These are phyloP conservation scores for Eupeodes latifasciatus DNA, from an alignment of 2,888 invertebrate genomes.

Conservation along the genomic window DNA sequence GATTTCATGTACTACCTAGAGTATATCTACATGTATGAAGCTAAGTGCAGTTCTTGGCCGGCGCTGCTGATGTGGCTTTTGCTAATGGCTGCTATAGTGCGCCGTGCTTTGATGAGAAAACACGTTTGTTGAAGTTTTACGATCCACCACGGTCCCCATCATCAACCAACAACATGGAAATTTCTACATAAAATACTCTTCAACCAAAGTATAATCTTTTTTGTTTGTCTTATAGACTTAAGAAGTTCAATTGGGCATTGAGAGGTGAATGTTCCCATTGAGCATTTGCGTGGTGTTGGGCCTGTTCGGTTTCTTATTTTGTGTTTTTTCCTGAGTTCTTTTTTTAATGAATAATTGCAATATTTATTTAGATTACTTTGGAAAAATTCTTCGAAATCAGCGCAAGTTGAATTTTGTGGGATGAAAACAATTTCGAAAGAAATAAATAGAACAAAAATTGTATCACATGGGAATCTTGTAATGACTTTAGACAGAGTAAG, in stretches of 20 bases:
- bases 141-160: conserved; percentile 40
- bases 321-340: neutral
- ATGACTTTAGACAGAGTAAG: too few relatives aligned
- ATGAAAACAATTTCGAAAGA: neutral
- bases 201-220: neutral
- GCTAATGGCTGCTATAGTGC: neutral
- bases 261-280: conserved; percentile 69
- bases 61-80: neutral
- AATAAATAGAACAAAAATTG: neutral
- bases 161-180: conserved; percentile 12
- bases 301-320: conserved; percentile 39
- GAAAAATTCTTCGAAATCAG: conserved; percentile 37
- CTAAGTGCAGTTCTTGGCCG: conserved; percentile 66
- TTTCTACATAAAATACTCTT: conserved; percentile 19
- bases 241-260: conserved; percentile 52
- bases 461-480: neutral
- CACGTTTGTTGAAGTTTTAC: conserved; percentile 66
- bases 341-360: conserved; percentile 42
- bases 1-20: conserved; percentile 12
- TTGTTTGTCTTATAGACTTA: neutral
- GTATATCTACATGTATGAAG: neutral
- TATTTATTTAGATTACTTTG: conserved; percentile 64
- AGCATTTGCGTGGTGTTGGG: neutral
- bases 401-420: neutral
- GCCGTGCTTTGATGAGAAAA: conserved; percentile 27